Conservation (phyloP, 2,797 vertebrate species). For the Crenichthys baileyi region DNA sequence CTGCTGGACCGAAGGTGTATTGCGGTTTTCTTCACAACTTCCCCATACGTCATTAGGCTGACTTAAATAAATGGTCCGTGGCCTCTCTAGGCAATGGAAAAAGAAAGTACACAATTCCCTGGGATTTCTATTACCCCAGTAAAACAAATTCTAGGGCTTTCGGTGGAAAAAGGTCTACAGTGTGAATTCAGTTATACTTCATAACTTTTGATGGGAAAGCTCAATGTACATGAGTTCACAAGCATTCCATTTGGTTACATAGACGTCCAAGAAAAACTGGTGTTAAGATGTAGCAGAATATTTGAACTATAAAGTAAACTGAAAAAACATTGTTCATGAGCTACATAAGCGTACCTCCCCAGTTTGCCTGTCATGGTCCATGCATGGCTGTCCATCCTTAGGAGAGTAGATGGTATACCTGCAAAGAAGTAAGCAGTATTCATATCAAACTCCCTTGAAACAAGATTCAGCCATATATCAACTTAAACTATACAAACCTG, state of each 20-base stretch:
- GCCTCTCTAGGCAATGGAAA: too few species aligned
- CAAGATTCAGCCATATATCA: not conserved
- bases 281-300: not conserved
- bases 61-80: too few species aligned
- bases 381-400: conserved; percentile 97
- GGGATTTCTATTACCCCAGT: too few species aligned
- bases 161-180: not conserved
- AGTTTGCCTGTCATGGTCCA: conserved; percentile 99
- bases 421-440: conserved; percentile 32
- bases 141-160: too few species aligned
- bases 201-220: not conserved
- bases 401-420: conserved; percentile 98
- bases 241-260: not conserved
- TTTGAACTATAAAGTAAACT: not conserved
- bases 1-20: too few species aligned
- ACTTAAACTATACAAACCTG: not conserved
- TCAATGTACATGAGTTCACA: not conserved
- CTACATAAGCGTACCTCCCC: conserved; percentile 86
- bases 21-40: too few species aligned
- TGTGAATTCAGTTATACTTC: not conserved
- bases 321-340: not conserved
- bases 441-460: conserved; percentile 2
- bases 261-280: not conserved
- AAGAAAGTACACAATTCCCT: too few species aligned
- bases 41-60: too few species aligned